These are phyloP conservation scores for Andrena dorsata DNA, from an alignment of 2,888 invertebrate genomes.

Conservation along the genomic window DNA sequence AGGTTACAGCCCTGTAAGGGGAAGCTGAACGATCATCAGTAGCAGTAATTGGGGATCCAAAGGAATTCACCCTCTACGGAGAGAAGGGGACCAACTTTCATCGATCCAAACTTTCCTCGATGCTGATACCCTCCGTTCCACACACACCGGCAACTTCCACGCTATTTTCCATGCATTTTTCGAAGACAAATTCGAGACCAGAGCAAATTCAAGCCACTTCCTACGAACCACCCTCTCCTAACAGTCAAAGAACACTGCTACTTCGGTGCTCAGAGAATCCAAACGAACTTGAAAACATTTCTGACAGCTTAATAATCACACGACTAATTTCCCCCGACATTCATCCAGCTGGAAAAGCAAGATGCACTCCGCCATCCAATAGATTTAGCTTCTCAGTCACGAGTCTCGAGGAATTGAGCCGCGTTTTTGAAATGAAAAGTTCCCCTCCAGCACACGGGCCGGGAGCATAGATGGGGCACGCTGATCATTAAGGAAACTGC, in stretches of 20 bases:
- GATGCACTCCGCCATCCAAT: too few species aligned
- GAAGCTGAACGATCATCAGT: conserved; percentile 31
- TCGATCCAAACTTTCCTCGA: conserved; percentile 59
- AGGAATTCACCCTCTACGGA: conserved; percentile 56
- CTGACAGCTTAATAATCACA: too few species aligned
- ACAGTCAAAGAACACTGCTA: neutral
- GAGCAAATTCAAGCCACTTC: neutral
- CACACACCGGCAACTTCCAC: neutral
- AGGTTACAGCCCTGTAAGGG: conserved; percentile 59
- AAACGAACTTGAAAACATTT: too few species aligned
- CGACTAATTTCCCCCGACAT: too few species aligned
- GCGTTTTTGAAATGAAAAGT: neutral
- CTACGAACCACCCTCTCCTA: too few species aligned
- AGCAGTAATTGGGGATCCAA: conserved; percentile 60
- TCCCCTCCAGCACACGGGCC: neutral
- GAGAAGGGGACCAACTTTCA: conserved; percentile 43
- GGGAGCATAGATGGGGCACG: neutral
- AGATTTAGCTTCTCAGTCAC: too few species aligned
- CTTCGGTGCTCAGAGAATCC: too few species aligned
- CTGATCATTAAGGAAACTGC: conserved; percentile 37
- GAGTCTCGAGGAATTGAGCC: neutral
- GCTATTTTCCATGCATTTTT: neutral
- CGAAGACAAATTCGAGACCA: neutral
- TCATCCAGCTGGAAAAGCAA: too few species aligned
- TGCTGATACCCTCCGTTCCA: conserved; percentile 45